A percentile compares a stretch with the other conserved stretches of the same genome.
Conservation (phyloP, 1,140 invertebrate genomes). For the Magallana angulata region DNA sequence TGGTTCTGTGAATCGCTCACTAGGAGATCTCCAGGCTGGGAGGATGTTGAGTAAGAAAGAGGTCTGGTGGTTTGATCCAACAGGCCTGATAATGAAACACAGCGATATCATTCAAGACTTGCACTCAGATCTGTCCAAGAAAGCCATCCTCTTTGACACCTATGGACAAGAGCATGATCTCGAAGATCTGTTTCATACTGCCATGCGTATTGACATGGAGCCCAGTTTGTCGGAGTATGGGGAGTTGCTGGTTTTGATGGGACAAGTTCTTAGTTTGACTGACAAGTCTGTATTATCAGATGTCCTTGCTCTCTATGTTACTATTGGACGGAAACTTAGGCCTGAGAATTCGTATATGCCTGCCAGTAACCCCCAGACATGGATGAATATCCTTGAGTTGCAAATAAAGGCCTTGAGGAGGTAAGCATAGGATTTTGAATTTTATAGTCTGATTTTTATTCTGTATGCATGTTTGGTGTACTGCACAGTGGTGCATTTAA, state of each 20-base stretch:
- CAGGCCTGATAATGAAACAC: conserved; percentile 71
- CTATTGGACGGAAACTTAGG: conserved; percentile 59
- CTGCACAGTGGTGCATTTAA: too few species aligned
- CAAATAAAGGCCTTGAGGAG: not conserved
- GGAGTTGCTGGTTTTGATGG: conserved; percentile 65
- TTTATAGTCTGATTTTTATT: not conserved
- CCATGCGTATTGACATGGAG: conserved; percentile 53
- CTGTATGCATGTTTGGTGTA: too few species aligned
- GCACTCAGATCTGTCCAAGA: conserved; percentile 65
- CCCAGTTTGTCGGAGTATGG: conserved; percentile 68
- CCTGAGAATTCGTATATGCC: conserved; percentile 49
- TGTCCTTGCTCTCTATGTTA: conserved; percentile 62
- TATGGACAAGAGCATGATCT: conserved; percentile 52
- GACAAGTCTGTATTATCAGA: conserved; percentile 61
- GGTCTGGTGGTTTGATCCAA: conserved; percentile 74
- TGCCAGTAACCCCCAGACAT: not conserved
- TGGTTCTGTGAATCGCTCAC: not conserved
- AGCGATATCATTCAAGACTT: conserved; percentile 62
- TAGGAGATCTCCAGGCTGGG: conserved; percentile 60
- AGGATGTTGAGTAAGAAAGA: conserved; percentile 69
- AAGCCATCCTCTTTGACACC: conserved; percentile 50
- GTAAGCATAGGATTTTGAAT: not conserved
- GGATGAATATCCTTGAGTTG: not conserved
- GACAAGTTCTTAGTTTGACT: conserved; percentile 51
- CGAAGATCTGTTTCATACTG: conserved; percentile 58